A percentile compares a stretch with the other conserved stretches of the same genome.
Evolutionary conservation across 2,888 invertebrate genomes (phyloP).

Genomic region (Epirrhoe alternata): DNA sequence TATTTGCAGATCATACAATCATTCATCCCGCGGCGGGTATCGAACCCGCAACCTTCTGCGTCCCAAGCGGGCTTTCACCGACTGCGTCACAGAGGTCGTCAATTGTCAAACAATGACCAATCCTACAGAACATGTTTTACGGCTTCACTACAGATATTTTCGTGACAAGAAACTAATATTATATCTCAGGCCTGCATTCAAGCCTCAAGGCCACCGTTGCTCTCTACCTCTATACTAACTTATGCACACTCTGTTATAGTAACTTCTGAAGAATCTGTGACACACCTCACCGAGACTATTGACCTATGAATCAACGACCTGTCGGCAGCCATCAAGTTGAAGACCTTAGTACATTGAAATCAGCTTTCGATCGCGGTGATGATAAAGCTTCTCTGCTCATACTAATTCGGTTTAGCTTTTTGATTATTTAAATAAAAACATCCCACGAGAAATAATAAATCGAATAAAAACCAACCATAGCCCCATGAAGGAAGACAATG

Average conservation of each 20-base stretch:
- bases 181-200: slow-evolving; percentile 2
- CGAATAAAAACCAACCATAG: neutral
- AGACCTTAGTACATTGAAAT: slow-evolving; percentile 12
- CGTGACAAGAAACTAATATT: slow-evolving; percentile 16
- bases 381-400: neutral
- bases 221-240: neutral
- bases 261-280: slow-evolving; percentile 19
- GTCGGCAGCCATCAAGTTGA: slow-evolving; percentile 31
- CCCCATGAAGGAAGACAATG: neutral
- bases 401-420: neutral
- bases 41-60: too few species aligned
- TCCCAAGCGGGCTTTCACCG: too few species aligned
- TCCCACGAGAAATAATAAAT: neutral
- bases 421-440: neutral
- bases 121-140: neutral
- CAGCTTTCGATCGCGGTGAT: slow-evolving; percentile 3
- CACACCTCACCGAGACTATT: slow-evolving; percentile 21
- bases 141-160: slow-evolving; percentile 4
- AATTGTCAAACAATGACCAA: neutral
- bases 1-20: too few species aligned
- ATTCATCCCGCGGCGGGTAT: too few species aligned
- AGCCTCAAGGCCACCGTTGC: slow-evolving; percentile 12
- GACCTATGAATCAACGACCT: slow-evolving; percentile 35
- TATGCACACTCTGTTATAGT: slow-evolving; percentile 5
- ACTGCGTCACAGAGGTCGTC: too few species aligned